Conservation (phyloP, 2,888 invertebrate genomes). For the Drosophila flavopinicola region DNA sequence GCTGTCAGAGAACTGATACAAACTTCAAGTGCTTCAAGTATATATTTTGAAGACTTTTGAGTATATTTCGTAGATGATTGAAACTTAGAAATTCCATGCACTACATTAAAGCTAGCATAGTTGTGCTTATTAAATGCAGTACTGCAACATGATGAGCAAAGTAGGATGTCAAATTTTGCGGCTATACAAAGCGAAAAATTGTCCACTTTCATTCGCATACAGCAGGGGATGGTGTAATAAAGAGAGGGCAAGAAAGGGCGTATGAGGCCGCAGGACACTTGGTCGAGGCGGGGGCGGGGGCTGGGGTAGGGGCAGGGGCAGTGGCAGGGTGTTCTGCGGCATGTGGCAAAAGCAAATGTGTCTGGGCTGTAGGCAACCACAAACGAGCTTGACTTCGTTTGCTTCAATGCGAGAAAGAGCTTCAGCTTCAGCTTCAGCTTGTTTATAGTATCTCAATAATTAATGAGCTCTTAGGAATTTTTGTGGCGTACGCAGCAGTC, state of each 20-base stretch:
- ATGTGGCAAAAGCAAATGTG: slow-evolving; percentile 63
- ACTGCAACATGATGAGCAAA: background rate
- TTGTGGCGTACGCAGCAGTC: slow-evolving; percentile 64
- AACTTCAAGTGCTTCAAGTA: background rate
- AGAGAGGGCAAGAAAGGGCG: background rate
- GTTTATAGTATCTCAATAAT: slow-evolving; percentile 82
- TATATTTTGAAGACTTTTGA: background rate
- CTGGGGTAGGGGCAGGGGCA: slow-evolving; percentile 22
- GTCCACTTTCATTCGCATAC: slow-evolving; percentile 58
- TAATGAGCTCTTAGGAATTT: slow-evolving; percentile 82
- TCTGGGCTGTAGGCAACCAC: slow-evolving; percentile 75
- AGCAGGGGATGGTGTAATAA: slow-evolving; percentile 2
- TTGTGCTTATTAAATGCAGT: background rate
- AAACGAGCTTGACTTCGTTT: slow-evolving; percentile 79
- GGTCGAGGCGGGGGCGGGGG: slow-evolving; percentile 2
- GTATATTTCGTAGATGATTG: too few relatives aligned
- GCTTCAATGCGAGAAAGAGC: slow-evolving; percentile 28
- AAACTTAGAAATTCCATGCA: too few relatives aligned
- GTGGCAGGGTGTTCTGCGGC: slow-evolving; percentile 25
- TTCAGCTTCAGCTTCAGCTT: slow-evolving; percentile 56
- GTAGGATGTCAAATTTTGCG: slow-evolving; percentile 11
- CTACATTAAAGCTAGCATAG: too few relatives aligned
- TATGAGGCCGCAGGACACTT: slow-evolving; percentile 41
- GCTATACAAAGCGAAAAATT: slow-evolving; percentile 51
- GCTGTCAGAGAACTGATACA: background rate